These are phyloP conservation scores for Tenthredo notha DNA, from an alignment of 2,888 invertebrate genomes.

Conservation along the genomic window DNA sequence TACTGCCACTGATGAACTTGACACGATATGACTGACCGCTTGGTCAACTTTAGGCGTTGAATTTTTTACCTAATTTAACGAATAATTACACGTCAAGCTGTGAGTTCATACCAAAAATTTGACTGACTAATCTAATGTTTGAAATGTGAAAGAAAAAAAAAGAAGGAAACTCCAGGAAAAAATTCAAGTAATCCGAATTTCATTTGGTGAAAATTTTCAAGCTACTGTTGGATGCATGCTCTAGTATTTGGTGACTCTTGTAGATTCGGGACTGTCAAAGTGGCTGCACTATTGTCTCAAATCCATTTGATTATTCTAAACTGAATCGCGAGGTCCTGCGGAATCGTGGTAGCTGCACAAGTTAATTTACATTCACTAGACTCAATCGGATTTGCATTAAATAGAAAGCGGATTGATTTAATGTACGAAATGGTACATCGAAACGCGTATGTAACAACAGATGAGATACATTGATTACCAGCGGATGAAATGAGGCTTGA, in stretches of 20 bases:
- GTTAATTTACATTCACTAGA: slow-evolving; percentile 46
- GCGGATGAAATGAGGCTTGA: not conserved
- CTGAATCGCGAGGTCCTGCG: slow-evolving; percentile 23
- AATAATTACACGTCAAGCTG: not conserved
- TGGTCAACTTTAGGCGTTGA: not conserved
- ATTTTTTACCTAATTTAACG: not conserved
- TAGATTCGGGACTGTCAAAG: slow-evolving; percentile 23
- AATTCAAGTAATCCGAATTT: not conserved
- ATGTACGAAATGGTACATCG: not conserved
- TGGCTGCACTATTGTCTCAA: slow-evolving; percentile 35
- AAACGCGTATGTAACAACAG: not conserved
- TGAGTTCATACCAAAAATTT: not conserved
- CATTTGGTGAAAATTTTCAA: not conserved
- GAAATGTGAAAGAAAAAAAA: not conserved
- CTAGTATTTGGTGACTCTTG: slow-evolving; percentile 17
- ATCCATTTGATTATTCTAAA: slow-evolving; percentile 43
- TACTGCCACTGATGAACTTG: not conserved
- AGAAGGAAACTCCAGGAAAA: not conserved
- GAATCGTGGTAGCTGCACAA: slow-evolving; percentile 36
- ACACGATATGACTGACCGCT: slow-evolving; percentile 21
- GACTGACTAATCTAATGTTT: not conserved
- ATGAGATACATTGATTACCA: not conserved
- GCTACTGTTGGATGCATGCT: not conserved
- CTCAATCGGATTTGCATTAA: slow-evolving; percentile 45
- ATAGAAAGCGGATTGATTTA: slow-evolving; percentile 37